Evolutionary conservation across 1,140 invertebrate species (phyloP).

Genomic region (Caenorhabditis inopinata): DNA sequence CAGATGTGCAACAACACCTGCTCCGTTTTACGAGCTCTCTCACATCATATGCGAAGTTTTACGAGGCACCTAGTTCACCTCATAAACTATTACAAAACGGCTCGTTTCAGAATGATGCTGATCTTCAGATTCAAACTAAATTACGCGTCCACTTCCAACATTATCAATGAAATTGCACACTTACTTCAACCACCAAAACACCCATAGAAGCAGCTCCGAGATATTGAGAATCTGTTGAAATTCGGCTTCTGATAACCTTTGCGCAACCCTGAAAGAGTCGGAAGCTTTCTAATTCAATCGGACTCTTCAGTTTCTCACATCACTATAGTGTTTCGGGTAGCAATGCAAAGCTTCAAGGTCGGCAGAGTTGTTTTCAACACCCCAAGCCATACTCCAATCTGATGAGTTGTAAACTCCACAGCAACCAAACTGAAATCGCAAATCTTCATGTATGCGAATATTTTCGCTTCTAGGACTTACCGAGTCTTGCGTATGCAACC

Average conservation of each 20-base stretch:
- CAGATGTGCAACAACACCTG: too few relatives aligned
- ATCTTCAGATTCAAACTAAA: not conserved
- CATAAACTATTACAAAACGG: not conserved
- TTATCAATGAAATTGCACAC: not conserved
- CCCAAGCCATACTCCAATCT: not conserved
- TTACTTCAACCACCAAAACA: conserved; percentile 38
- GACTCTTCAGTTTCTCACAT: not conserved
- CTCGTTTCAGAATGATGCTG: not conserved
- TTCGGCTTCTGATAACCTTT: conserved; percentile 30
- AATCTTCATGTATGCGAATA: not conserved
- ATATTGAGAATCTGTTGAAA: conserved; percentile 39
- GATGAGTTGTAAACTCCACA: not conserved
- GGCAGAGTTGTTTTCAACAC: not conserved
- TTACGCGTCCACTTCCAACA: not conserved
- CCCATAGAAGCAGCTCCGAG: conserved; percentile 42
- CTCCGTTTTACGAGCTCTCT: not conserved
- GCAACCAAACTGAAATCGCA: conserved; percentile 27
- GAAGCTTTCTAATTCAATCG: not conserved
- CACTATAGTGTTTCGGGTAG: not conserved
- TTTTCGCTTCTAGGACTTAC: not conserved
- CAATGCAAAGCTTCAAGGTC: conserved; percentile 16
- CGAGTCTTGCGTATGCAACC: conserved; percentile 22
- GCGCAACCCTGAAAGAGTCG: conserved; percentile 35
- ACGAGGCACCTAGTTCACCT: not conserved
- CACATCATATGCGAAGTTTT: not conserved